Base-by-base conservation (phyloP, 2,113 vertebrate genomes). In the Oophaga pumilio region DNA sequence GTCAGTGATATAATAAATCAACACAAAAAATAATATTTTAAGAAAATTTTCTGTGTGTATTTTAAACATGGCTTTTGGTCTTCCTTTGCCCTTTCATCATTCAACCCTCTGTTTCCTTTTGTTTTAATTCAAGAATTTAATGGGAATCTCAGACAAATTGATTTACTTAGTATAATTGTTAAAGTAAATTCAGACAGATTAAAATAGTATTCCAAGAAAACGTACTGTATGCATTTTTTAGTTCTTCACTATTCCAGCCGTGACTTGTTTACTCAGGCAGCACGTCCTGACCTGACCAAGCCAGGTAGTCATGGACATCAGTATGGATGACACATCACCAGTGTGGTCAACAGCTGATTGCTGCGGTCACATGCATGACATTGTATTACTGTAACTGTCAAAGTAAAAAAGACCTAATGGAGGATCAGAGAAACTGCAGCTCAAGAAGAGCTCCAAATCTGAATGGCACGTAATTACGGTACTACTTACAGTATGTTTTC, bases 21-120 rank as follows among this genome's bases (percentile, higher is more conserved):
- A 74, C 68, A 73, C 82, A 84, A 74, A 84, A 73, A 82, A 68
- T n/a, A 53, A 59, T 73, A 18, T 59, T 71, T 59, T 73, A 74
- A 57, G n/a, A 20, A 52, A 74, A 84, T 59, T 84, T 83, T 69
- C 18, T 43, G 52, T 59, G 64, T 56, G 49, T 59, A 74, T 68
- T 33, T 57, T 57, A 56, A 59, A 84, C 52, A 73, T 33, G 52
- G 68, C 56, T 69, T 52, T 60, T n/a, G 26, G 24, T 33, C 50
- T 57, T 12, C 53, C 52, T 43, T 53, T 62, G 57, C 10, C 28
- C 59, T 82, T 82, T 82, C 22, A 22, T 15, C 43, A 24, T 24
- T 52, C 33, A 64, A 1, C 20, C 59, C 79, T 24, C 43, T 7
- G 4, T n/a, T 43, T 66, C 24, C 17, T 2, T n/a, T 68, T 50